Percentiles rank a stretch among this genome's conserved stretches.
phyloP scores from a whole-genome alignment of 2,113 vertebrate species.

The Isurus oxyrinchus region DNA sequence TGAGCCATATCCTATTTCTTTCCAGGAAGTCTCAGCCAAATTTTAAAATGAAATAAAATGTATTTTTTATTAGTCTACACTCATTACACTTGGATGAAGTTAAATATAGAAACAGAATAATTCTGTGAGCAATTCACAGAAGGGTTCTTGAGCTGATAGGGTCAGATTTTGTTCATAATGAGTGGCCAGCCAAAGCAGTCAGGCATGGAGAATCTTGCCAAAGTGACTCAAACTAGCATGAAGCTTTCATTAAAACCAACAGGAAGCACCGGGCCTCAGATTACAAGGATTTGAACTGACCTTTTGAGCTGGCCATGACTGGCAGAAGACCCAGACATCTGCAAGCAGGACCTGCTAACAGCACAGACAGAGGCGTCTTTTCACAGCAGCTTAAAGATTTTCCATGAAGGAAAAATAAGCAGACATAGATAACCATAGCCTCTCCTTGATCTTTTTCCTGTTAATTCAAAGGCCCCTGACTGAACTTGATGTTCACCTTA shows the following conservation, averaged over 20 bases:
- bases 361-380: slow-evolving; percentile 42
- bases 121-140: background rate
- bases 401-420: slow-evolving; percentile 56
- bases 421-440: slow-evolving; percentile 48
- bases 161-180: slow-evolving; percentile 42
- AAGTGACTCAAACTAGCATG: slow-evolving; percentile 53
- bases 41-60: background rate
- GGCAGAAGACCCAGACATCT: slow-evolving; percentile 48
- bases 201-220: slow-evolving; percentile 51
- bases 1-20: background rate
- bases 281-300: slow-evolving; percentile 50
- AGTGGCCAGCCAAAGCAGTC: slow-evolving; percentile 51
- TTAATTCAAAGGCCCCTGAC: slow-evolving; percentile 49
- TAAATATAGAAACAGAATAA: background rate
- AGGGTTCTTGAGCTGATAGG: slow-evolving; percentile 25
- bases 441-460: slow-evolving; percentile 60
- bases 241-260: slow-evolving; percentile 54
- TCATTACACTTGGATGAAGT: background rate
- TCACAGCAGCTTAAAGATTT: slow-evolving; percentile 45
- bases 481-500: slow-evolving; percentile 40
- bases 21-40: background rate
- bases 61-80: background rate
- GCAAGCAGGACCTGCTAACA: slow-evolving; percentile 45
- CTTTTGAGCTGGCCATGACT: slow-evolving; percentile 51
- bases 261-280: slow-evolving; percentile 44